Base-by-base conservation (phyloP, 2,888 invertebrate genomes). In the Euspilapteryx auroguttella region DNA sequence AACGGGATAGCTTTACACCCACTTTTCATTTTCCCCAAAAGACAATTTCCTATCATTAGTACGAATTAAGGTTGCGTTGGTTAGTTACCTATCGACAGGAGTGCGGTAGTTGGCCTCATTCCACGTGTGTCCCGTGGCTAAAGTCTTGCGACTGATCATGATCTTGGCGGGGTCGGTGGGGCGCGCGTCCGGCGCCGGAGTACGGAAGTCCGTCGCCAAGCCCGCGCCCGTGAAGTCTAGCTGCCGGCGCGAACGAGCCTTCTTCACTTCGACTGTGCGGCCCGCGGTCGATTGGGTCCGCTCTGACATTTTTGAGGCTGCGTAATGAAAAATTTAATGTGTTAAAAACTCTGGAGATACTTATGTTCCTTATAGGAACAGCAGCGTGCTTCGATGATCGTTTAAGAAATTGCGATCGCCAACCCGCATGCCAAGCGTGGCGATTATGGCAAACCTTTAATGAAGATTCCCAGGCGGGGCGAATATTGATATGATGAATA, bases 61-160 rank as follows among this genome's bases (percentile, higher is more conserved):
- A n/a, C n/a, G n/a, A n/a, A n/a, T n/a, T n/a, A n/a, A n/a, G n/a
- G n/a, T n/a, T n/a, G n/a, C n/a, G n/a, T n/a, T n/a, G n/a, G n/a
- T n/a, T n/a, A n/a, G n/a, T 3, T 28, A 69, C 73, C 69, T 57
- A 36, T 76, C 76, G 21, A 77, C 56, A 11, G 76, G 73, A 3
- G 73, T 76, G 32, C 63, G 73, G 39, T 58, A 76, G 38, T 76
- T 76, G 6, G 59, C 47, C 32, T 76, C 75, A 23, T 63, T 73
- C 77, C 77, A 77, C 5, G 75, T 66, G 28, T 68, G 65, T 12
- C 71, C 73, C 0, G 73, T 75, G 1, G 71, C 65, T 2, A 77
- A 41, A 0, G 77, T 77, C 40, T 75, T 76, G 34, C 71, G 45
- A 33, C 73, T 73, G 38, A 77, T 76, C 55, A 64, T 65, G 39